phyloP scores from a whole-genome alignment of 2,113 vertebrate species.

The Zapornia atra region DNA sequence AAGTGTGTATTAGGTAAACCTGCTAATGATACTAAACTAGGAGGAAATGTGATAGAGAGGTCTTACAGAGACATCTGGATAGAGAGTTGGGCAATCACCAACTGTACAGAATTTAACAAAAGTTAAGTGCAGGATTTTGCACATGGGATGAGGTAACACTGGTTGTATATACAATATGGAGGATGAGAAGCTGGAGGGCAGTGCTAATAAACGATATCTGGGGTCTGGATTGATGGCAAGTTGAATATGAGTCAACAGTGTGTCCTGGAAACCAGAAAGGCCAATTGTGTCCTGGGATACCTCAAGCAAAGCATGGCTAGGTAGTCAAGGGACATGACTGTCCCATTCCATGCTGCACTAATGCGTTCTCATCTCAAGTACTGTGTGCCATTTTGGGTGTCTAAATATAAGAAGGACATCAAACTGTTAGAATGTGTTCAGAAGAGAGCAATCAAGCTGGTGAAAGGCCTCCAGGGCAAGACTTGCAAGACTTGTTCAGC shows the following conservation, averaged over 20 bases:
- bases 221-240: no score
- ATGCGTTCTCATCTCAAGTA: not conserved
- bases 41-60: not conserved
- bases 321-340: fast-evolving
- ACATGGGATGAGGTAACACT: not conserved
- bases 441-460: not conserved
- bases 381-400: not conserved
- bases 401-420: not conserved
- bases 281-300: no score
- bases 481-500: not conserved
- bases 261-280: no score
- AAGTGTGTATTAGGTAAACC: not conserved
- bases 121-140: not conserved
- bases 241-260: no score
- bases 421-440: not conserved
- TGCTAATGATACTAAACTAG: not conserved
- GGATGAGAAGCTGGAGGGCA: no score
- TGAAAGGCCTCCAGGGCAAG: not conserved
- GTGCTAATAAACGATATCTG: no score
- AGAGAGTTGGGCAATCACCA: not conserved
- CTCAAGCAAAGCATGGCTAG: no score
- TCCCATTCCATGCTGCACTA: not conserved
- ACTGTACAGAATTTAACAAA: not conserved
- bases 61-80: not conserved
- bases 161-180: not conserved